Percentiles rank a stretch among this genome's conserved stretches.
These are phyloP conservation scores for Ifrita kowaldi DNA, from an alignment of 2,113 vertebrate species.

Conservation along the genomic window DNA sequence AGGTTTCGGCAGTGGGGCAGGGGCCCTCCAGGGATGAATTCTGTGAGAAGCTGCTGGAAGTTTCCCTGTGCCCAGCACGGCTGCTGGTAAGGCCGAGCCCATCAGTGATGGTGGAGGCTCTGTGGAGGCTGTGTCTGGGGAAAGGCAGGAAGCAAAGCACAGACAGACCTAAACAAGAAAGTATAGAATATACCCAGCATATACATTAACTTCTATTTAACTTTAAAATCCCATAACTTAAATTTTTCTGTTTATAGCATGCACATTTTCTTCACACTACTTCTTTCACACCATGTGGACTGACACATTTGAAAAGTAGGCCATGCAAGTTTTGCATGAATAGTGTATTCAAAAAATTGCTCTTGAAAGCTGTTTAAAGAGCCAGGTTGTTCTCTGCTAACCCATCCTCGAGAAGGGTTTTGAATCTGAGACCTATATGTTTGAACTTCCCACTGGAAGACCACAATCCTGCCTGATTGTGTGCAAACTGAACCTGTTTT, in stretches of 20 bases:
- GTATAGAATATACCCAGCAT: not conserved
- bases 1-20: not conserved
- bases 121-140: not conserved
- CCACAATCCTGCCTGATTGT: not conserved
- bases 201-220: not conserved
- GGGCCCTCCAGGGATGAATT: not conserved
- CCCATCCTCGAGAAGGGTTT: not conserved
- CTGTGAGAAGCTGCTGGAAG: not conserved
- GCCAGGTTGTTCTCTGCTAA: not conserved
- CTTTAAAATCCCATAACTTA: not conserved
- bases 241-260: not conserved
- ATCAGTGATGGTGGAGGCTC: accelerated
- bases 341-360: not conserved
- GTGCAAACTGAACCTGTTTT: not conserved
- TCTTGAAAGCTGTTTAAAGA: not conserved
- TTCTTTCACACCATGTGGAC: not conserved
- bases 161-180: not conserved
- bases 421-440: not conserved
- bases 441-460: not conserved
- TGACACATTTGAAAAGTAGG: conserved; percentile 11
- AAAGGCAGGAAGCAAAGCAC: not conserved
- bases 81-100: not conserved
- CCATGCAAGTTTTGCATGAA: not conserved
- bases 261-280: not conserved
- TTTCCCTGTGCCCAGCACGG: accelerated